Base-by-base conservation (phyloP, 2,113 vertebrate species). In the Syngnathus floridae region DNA sequence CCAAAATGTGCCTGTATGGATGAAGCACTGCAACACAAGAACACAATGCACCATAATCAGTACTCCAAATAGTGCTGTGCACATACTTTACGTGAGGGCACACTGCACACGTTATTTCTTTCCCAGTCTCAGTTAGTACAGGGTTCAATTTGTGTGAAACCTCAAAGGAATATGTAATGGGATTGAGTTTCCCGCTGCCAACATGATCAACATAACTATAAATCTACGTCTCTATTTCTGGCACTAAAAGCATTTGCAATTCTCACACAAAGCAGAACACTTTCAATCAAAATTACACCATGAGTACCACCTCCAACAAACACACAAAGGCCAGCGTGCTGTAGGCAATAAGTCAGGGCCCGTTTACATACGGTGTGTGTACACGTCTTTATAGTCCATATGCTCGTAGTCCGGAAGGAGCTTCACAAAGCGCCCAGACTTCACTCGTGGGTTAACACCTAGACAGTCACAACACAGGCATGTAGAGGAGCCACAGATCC, bases 371-470 rank as follows among this genome's bases (percentile, higher is more conserved):
- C 94, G 89, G 92, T 91, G 91, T 78, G 92, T 92, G 90, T 95
- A 96, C 80, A 97, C 90, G 79, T 94, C 93, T 91, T 90, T 92
- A 92, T 94, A 95, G 76, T 93, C 93, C 94, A 94, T 92, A 87
- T 95, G 92, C 83, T 95, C 93, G 78, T 93, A 93, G 88, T 97
- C 94, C 31, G 95, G 95, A 69, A 96, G 94, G 77, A 96, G 92
- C 91, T 92, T 95, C 92, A 95, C 91, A 92, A 93, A 95, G 78
- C 93, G 92, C 68, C 93, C 94, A 36, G 94, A 97, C 90, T 93
- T 97, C 91, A 97, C 92, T 0, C 93, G 89, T 7, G 93, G 95
- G 82, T 93, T 92, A 87, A 96, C 90, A 94, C 94, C 95, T 98
- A 92, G 86, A 93, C 89, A 88, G 89, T 77, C 82, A 93, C 90